phyloP scores from a whole-genome alignment of 2,797 vertebrate genomes.

The Hippoglossus hippoglossus region DNA sequence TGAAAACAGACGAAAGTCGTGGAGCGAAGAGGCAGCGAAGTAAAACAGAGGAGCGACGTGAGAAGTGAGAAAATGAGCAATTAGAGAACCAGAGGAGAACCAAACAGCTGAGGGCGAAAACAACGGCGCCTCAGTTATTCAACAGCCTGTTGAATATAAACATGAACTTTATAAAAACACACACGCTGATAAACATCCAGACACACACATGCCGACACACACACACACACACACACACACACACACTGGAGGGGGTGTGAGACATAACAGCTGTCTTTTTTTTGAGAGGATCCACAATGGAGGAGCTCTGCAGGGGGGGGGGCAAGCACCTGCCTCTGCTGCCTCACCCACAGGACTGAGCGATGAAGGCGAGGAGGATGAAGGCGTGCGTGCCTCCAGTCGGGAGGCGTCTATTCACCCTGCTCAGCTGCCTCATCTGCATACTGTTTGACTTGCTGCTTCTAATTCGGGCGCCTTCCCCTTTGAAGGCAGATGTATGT shows the following conservation, averaged over 20 bases:
- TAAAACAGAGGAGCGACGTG: too few species aligned
- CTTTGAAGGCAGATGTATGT: constrained; percentile 71
- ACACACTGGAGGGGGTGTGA: constrained; percentile 45
- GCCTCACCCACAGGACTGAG: constrained; percentile 46
- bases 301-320: constrained; percentile 28
- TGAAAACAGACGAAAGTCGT: neutral
- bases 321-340: constrained; percentile 68
- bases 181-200: constrained; percentile 23
- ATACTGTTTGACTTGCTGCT: constrained; percentile 69
- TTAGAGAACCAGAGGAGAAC: neutral
- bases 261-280: constrained; percentile 73
- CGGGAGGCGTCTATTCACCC: constrained; percentile 39
- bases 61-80: neutral
- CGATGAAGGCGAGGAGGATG: constrained; percentile 21
- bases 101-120: neutral
- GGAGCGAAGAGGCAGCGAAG: too few species aligned
- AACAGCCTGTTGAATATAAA: constrained; percentile 28
- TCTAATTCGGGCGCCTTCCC: constrained; percentile 59
- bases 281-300: constrained; percentile 59
- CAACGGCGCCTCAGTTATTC: neutral
- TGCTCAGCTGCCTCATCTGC: constrained; percentile 66
- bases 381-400: constrained; percentile 51
- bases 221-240: constrained; percentile 19
- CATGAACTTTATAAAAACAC: constrained; percentile 35
- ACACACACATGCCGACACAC: constrained; percentile 18